phyloP scores from a whole-genome alignment of 2,888 invertebrate species.

The Lymantria dispar region DNA sequence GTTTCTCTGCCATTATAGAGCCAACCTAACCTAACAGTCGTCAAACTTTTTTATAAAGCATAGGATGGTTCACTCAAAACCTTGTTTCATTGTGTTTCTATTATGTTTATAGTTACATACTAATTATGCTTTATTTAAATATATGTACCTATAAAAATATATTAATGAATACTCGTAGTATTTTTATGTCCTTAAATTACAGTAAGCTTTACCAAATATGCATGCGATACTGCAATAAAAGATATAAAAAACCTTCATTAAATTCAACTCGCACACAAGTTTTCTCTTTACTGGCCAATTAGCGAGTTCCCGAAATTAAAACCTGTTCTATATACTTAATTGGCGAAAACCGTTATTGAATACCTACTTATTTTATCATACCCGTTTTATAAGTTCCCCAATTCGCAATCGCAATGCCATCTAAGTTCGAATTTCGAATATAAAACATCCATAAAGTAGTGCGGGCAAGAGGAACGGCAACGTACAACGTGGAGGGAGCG shows the following conservation, averaged over 20 bases:
- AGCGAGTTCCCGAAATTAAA: conserved; percentile 46
- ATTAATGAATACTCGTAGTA: background rate
- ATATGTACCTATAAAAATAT: too few species aligned
- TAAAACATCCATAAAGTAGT: conserved; percentile 36
- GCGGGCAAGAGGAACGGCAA: conserved; percentile 53
- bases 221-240: conserved; percentile 14
- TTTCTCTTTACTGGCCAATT: conserved; percentile 45
- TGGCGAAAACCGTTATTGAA: conserved; percentile 48
- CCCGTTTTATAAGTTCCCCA: conserved; percentile 44
- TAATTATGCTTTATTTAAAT: too few species aligned
- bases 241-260: conserved; percentile 21
- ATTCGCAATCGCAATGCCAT: conserved; percentile 62
- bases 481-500: conserved; percentile 32
- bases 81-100: too few species aligned
- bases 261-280: conserved; percentile 31
- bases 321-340: conserved; percentile 40
- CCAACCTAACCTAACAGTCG: too few species aligned
- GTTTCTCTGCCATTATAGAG: too few species aligned
- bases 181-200: conserved; percentile 1
- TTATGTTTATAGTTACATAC: too few species aligned
- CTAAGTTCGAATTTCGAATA: conserved; percentile 60
- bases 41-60: too few species aligned
- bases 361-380: conserved; percentile 27
- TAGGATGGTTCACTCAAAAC: too few species aligned
- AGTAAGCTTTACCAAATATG: conserved; percentile 10